These are phyloP conservation scores for Rhagophthalmus giganteus DNA, from an alignment of 2,888 invertebrate genomes.

Conservation along the genomic window DNA sequence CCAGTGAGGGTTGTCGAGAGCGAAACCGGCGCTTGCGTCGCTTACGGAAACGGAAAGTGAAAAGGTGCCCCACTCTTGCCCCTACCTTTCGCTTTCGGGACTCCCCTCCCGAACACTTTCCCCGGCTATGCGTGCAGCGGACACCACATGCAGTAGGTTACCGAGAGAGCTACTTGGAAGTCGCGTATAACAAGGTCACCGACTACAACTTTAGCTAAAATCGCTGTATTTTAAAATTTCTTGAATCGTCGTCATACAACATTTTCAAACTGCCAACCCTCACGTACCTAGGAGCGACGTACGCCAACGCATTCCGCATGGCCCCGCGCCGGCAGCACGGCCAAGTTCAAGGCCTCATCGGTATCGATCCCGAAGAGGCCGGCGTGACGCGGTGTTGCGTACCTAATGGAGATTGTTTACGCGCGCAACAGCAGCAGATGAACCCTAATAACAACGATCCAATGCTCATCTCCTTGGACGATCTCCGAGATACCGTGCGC, in stretches of 20 bases:
- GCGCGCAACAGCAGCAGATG: slow-evolving; percentile 57
- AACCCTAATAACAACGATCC: slow-evolving; percentile 54
- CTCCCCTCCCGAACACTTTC: slow-evolving; percentile 52
- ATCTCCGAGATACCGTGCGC: slow-evolving; percentile 79
- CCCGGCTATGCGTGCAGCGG: slow-evolving; percentile 60
- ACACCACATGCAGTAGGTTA: slow-evolving; percentile 61
- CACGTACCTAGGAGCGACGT: slow-evolving; percentile 8
- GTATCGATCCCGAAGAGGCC: slow-evolving; percentile 49
- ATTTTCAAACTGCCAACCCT: slow-evolving; percentile 8
- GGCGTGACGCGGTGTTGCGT: slow-evolving; percentile 75
- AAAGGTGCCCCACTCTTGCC: slow-evolving; percentile 61
- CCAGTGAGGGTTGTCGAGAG: slow-evolving; percentile 54
- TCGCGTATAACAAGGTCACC: slow-evolving; percentile 46
- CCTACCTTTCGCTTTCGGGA: slow-evolving; percentile 72
- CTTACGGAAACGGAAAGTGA: slow-evolving; percentile 56
- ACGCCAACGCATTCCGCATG: slow-evolving; percentile 44
- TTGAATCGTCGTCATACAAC: not conserved
- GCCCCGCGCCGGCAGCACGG: slow-evolving; percentile 61
- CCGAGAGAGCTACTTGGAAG: slow-evolving; percentile 57
- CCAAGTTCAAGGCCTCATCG: slow-evolving; percentile 53
- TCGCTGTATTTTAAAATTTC: slow-evolving; percentile 6
- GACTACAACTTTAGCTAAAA: slow-evolving; percentile 19
- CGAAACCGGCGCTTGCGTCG: slow-evolving; percentile 53
- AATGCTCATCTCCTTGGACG: slow-evolving; percentile 65
- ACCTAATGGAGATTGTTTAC: slow-evolving; percentile 78